Evolutionary conservation across 2,797 vertebrate species (phyloP), one percentile per base, ranked within the genome.

Genomic region (Pantherophis alleghaniensis): DNA sequence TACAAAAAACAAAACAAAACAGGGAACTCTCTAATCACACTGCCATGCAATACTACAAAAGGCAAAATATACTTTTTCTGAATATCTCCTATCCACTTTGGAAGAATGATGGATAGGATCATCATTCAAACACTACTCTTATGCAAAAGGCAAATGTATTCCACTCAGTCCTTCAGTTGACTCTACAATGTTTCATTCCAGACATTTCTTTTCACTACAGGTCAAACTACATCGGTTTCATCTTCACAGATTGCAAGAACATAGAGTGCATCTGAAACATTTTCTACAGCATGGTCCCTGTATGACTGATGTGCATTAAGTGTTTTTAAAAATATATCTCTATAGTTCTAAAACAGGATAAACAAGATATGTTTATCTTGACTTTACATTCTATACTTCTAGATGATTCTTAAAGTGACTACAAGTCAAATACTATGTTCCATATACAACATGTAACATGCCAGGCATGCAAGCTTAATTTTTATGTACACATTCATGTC

Each of bases 61-160:
- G 90, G 53, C 57, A 28, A 1, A 1, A 42, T 20, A 79, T 91
- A 0, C 2, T 9, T 88, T 88, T 79, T 63, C 86, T 79, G 32
- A 42, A 59, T 88, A 60, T 74, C 7, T 86, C 16, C 87, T 87
- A n/a, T 92, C 47, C 55, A 90, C 56, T 79, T 94, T 94, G 74
- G 63, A 92, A 92, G 74, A 59, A 47, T 37, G 53, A 53, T 57
- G 20, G 20, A 51, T 87, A 91, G 42, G 42, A 42, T 42, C 42
- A 42, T 42, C 42, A 42, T 42, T 42, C 88, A 51, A 91, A 89
- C 91, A 55, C 37, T 47, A 55, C 59, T 51, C 51, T 42, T 11
- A 42, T 22, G 18, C 55, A 47, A 89, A 53, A 91, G 37, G 47
- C 24, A 91, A 88, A 91, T 60, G 18, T 56, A 88, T 88, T 61